phyloP scores from a whole-genome alignment of 2,113 vertebrate species.

The Dicaeum eximium region DNA sequence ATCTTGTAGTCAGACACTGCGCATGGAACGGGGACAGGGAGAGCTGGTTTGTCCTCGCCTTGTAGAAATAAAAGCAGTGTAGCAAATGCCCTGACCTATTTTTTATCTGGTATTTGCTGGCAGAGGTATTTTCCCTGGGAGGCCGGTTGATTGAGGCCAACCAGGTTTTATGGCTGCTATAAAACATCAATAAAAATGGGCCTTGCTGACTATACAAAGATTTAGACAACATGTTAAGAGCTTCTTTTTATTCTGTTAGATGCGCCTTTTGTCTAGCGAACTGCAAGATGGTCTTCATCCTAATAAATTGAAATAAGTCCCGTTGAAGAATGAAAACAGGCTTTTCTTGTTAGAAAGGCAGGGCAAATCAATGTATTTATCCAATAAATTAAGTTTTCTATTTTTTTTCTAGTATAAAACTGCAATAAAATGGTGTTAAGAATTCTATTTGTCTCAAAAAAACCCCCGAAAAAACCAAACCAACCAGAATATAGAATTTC shows the following conservation, averaged over 20 bases:
- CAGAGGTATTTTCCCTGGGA: background rate
- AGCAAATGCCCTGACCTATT: background rate
- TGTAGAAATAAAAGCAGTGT: background rate
- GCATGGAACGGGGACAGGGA: rapidly evolving
- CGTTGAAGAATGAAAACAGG: background rate
- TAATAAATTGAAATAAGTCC: background rate
- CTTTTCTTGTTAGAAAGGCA: background rate
- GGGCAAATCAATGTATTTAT: background rate
- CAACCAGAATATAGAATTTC: background rate
- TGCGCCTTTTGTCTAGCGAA: background rate
- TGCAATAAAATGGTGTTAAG: background rate
- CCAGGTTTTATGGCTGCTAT: background rate
- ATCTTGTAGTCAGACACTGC: background rate
- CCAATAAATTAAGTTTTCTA: background rate
- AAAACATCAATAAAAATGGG: background rate
- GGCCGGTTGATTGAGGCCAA: background rate
- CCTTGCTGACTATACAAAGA: background rate
- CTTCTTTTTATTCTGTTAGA: background rate
- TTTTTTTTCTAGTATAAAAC: background rate
- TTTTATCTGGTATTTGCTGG: background rate
- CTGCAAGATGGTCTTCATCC: background rate
- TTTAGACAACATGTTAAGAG: background rate
- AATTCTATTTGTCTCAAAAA: background rate
- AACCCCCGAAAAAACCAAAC: too few relatives aligned
- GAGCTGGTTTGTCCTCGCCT: background rate